Percentiles rank a stretch among this genome's conserved stretches.
Conservation (phyloP, 2,888 invertebrate genomes). For the Noctua janthina region DNA sequence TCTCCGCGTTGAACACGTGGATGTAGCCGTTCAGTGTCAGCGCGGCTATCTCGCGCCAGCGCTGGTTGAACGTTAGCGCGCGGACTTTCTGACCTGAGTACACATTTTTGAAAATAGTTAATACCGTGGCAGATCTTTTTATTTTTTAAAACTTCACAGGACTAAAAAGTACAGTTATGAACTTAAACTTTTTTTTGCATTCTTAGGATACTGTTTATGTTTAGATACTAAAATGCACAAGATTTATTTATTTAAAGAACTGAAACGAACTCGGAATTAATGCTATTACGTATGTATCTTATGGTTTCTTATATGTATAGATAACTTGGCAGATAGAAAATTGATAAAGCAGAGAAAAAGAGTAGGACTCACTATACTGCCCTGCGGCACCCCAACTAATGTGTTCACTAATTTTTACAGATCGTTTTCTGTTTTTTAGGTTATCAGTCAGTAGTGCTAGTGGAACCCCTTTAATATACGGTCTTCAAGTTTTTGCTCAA, state of each 20-base stretch:
- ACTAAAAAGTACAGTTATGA: background rate
- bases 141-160: background rate
- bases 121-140: background rate
- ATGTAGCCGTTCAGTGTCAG: conserved; percentile 98
- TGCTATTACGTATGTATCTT: background rate
- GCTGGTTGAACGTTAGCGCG: conserved; percentile 96
- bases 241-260: background rate
- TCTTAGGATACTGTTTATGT: background rate
- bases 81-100: conserved; percentile 93
- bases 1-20: conserved; percentile 97
- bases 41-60: conserved; percentile 96
- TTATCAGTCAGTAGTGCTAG: background rate
- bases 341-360: background rate
- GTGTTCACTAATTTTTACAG: background rate
- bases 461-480: background rate
- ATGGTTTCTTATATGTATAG: background rate
- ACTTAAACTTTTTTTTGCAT: background rate
- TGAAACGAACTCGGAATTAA: background rate
- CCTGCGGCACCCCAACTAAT: background rate
- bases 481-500: background rate
- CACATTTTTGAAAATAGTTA: background rate
- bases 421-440: background rate
- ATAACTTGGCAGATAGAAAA: background rate
- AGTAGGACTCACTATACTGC: background rate
- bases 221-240: background rate